Conservation (phyloP, 1,140 invertebrate genomes). For the Eumaeus atala region DNA sequence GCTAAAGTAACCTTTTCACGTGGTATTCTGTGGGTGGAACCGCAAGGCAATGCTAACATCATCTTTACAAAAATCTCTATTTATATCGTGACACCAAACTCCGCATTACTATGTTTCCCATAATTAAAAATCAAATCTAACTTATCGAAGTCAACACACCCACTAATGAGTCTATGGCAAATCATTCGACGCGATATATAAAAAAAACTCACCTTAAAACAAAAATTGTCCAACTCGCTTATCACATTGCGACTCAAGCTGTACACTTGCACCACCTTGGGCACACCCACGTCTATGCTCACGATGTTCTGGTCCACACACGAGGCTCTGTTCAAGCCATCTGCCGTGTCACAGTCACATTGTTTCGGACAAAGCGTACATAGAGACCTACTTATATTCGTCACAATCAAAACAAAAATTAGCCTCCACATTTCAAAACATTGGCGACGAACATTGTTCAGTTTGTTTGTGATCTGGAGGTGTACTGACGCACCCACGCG, state of each 20-base stretch:
- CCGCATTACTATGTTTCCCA: no score
- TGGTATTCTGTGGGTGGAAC: no score
- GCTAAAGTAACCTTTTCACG: no score
- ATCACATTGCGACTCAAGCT: constrained; percentile 69
- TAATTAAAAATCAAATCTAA: no score
- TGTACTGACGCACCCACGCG: constrained; percentile 35
- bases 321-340: constrained; percentile 63
- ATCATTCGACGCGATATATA: background rate
- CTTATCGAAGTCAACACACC: no score
- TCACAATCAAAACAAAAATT: constrained; percentile 32
- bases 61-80: no score
- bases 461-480: constrained; percentile 22
- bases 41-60: no score
- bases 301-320: constrained; percentile 70
- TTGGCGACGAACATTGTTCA: constrained; percentile 23
- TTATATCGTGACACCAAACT: no score
- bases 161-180: no score
- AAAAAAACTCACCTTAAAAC: constrained; percentile 65
- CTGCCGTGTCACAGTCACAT: constrained; percentile 71
- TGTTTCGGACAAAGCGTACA: constrained; percentile 62
- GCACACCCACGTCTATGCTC: constrained; percentile 63
- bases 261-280: constrained; percentile 65
- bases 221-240: constrained; percentile 66
- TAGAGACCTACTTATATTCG: constrained; percentile 24
- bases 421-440: constrained; percentile 35